phyloP scores from a whole-genome alignment of 2,888 invertebrate genomes.

The Synergus umbraculus region DNA sequence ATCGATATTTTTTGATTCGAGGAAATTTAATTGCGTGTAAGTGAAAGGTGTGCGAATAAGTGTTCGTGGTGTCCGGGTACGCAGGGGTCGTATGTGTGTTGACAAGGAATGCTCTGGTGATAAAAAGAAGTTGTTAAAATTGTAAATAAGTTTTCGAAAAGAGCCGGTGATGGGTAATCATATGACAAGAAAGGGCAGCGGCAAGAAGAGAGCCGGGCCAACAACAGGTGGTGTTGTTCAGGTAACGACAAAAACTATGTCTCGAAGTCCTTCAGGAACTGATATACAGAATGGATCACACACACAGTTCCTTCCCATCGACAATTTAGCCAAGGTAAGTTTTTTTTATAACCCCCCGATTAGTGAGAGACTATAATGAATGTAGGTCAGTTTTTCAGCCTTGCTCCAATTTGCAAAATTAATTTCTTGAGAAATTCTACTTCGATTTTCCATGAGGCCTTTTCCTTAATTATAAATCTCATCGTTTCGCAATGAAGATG shows the following conservation, averaged over 20 bases:
- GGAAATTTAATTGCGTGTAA: not conserved
- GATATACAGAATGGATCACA: conserved; percentile 83
- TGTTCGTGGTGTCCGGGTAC: not conserved
- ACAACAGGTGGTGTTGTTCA: conserved; percentile 26
- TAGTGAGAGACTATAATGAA: not conserved
- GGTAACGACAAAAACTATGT: conserved; percentile 68
- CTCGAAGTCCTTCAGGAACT: conserved; percentile 83
- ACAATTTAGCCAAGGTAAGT: conserved; percentile 86
- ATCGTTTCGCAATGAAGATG: conserved; percentile 9
- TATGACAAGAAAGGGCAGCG: conserved; percentile 28
- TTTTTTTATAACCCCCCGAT: not conserved
- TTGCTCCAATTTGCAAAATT: conserved; percentile 33
- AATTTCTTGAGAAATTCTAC: not conserved
- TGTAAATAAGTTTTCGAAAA: not conserved
- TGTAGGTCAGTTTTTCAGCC: not conserved
- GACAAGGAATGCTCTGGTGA: conserved; percentile 22
- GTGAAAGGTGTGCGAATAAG: not conserved
- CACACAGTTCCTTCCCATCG: conserved; percentile 84
- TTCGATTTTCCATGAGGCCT: not conserved
- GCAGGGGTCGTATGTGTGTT: not conserved
- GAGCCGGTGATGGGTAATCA: conserved; percentile 27
- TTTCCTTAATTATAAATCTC: not conserved
- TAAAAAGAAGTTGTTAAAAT: not conserved
- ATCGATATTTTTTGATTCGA: not conserved
- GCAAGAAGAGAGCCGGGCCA: conserved; percentile 20